Conservation (phyloP, 2,888 invertebrate species). For the Ormia ochracea region DNA sequence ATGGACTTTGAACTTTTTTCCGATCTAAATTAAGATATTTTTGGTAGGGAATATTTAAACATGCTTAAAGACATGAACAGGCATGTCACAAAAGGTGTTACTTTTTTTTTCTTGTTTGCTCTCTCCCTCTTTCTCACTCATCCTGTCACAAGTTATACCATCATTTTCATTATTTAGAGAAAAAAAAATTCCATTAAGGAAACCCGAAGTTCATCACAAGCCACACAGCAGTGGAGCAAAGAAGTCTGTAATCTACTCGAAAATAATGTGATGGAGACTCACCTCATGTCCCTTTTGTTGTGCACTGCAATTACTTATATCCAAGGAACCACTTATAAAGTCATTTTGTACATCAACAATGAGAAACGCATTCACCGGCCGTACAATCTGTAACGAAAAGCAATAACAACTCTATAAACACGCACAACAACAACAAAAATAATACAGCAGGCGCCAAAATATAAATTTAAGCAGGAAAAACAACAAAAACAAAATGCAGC, state of each 20-base stretch:
- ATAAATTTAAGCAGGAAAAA: constrained; percentile 9
- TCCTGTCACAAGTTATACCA: no score
- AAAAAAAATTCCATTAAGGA: background rate
- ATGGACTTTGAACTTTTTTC: no score
- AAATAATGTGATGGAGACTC: constrained; percentile 67
- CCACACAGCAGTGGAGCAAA: background rate
- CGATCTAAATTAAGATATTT: no score
- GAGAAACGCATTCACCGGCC: constrained; percentile 91
- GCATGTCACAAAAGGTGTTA: no score
- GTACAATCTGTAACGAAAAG: constrained; percentile 81
- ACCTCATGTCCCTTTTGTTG: constrained; percentile 92
- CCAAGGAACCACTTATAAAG: constrained; percentile 95
- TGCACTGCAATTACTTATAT: constrained; percentile 94
- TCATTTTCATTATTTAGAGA: background rate
- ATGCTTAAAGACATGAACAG: no score
- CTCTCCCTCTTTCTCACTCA: background rate
- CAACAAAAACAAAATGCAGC: constrained; percentile 17
- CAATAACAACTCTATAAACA: no score
- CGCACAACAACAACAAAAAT: constrained; percentile 25
- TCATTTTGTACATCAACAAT: constrained; percentile 99
- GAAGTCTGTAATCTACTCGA: background rate
- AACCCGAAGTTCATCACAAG: constrained; percentile 16
- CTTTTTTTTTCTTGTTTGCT: constrained; percentile 22
- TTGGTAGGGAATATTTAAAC: no score
- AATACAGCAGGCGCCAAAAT: constrained; percentile 13